Evolutionary conservation across 2,888 invertebrate genomes (phyloP).

Genomic region (Hemicrepidius hirtus): DNA sequence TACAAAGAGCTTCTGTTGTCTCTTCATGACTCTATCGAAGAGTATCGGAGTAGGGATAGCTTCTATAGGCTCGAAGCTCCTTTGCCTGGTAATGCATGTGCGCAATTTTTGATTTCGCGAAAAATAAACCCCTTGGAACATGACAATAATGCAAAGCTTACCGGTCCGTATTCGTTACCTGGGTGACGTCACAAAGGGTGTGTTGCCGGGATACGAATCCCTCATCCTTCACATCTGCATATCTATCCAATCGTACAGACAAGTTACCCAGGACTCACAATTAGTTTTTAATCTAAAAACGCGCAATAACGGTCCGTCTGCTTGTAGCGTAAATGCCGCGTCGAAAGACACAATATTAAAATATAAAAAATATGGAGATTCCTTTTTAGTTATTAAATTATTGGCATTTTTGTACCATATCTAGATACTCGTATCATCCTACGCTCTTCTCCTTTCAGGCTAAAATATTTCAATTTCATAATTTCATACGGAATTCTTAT

Average conservation of each 20-base stretch:
- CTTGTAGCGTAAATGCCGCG: slow-evolving; percentile 50
- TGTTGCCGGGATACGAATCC: slow-evolving; percentile 69
- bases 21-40: background rate
- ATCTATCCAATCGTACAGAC: slow-evolving; percentile 64
- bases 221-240: slow-evolving; percentile 54
- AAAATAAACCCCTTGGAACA: slow-evolving; percentile 49
- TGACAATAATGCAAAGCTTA: slow-evolving; percentile 56
- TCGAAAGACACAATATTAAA: slow-evolving; percentile 67
- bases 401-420: slow-evolving; percentile 63
- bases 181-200: slow-evolving; percentile 71
- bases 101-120: slow-evolving; percentile 46
- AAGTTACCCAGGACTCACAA: slow-evolving; percentile 60
- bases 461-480: slow-evolving; percentile 17
- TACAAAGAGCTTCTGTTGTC: background rate
- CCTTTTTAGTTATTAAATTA: slow-evolving; percentile 69
- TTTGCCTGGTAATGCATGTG: slow-evolving; percentile 36
- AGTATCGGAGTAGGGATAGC: background rate
- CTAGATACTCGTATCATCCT: slow-evolving; percentile 39
- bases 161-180: slow-evolving; percentile 67
- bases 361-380: slow-evolving; percentile 65
- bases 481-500: slow-evolving; percentile 5
- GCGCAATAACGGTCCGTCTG: slow-evolving; percentile 47
- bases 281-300: slow-evolving; percentile 61
- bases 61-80: slow-evolving; percentile 19
- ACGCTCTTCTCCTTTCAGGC: slow-evolving; percentile 13